phyloP scores from a whole-genome alignment of 2,797 vertebrate species.

The Pangasius djambal region DNA sequence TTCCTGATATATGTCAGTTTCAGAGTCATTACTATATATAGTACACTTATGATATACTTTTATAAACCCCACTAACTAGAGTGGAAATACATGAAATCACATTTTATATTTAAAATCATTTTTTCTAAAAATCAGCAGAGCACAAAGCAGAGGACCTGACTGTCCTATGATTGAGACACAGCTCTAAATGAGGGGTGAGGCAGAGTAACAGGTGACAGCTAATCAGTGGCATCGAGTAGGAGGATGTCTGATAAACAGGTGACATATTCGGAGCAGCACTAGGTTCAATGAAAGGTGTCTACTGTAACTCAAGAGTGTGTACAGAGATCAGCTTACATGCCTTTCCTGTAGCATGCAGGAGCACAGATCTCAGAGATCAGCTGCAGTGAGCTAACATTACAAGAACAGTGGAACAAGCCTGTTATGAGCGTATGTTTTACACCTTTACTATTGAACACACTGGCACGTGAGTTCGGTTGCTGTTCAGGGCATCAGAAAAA shows the following conservation, averaged over 20 bases:
- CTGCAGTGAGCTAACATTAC: slow-evolving; percentile 36
- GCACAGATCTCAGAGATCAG: slow-evolving; percentile 42
- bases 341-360: slow-evolving; percentile 40
- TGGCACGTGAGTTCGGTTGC: not conserved
- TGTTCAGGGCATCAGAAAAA: not conserved
- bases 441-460: slow-evolving; percentile 19
- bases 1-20: not conserved
- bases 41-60: not conserved
- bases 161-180: slow-evolving; percentile 22
- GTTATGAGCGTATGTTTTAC: slow-evolving; percentile 35
- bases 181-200: slow-evolving; percentile 13
- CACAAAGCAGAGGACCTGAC: slow-evolving; percentile 2
- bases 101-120: no score
- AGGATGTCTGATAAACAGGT: slow-evolving; percentile 45
- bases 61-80: not conserved
- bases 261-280: slow-evolving; percentile 50
- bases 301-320: slow-evolving; percentile 43
- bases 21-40: not conserved
- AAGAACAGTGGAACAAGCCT: slow-evolving; percentile 11
- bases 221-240: slow-evolving; percentile 43
- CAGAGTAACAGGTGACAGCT: slow-evolving; percentile 39
- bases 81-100: not conserved
- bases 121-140: not conserved
- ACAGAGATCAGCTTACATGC: slow-evolving; percentile 39
- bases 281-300: slow-evolving; percentile 41